Conservation (phyloP, 2,797 vertebrate genomes). For the Enteromius paludinosus region DNA sequence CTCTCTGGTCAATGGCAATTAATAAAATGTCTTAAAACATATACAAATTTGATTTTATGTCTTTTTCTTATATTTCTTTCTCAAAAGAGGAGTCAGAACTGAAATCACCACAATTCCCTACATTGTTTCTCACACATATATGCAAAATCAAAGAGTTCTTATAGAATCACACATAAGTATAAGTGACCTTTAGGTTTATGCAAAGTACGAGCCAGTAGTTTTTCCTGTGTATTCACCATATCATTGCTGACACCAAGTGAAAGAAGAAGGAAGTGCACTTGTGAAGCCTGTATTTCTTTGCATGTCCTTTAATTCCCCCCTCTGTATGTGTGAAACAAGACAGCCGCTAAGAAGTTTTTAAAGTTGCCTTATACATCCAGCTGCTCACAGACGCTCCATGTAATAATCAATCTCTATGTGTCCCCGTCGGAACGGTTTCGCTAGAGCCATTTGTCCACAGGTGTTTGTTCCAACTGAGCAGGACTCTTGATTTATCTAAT, state of each 20-base stretch:
- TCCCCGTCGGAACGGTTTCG: constrained; percentile 4
- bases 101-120: neutral
- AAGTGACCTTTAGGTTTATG: neutral
- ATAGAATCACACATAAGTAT: neutral
- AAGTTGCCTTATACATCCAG: constrained; percentile 9
- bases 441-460: constrained; percentile 15
- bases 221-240: neutral
- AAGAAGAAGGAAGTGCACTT: constrained; percentile 25
- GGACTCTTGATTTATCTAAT: constrained; percentile 54
- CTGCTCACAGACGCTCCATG: neutral
- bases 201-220: neutral
- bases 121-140: neutral
- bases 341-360: neutral
- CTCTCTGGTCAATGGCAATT: neutral
- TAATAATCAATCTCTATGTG: neutral
- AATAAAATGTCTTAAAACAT: neutral
- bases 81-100: neutral
- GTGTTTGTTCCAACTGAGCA: constrained; percentile 44
- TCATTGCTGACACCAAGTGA: constrained; percentile 59
- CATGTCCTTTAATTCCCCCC: neutral
- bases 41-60: neutral
- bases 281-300: neutral
- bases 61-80: neutral
- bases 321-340: neutral
- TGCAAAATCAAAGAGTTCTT: neutral